A percentile compares a stretch with the other conserved stretches of the same genome.
Conservation (phyloP, 2,797 vertebrate genomes). For the Acridotheres tristis region DNA sequence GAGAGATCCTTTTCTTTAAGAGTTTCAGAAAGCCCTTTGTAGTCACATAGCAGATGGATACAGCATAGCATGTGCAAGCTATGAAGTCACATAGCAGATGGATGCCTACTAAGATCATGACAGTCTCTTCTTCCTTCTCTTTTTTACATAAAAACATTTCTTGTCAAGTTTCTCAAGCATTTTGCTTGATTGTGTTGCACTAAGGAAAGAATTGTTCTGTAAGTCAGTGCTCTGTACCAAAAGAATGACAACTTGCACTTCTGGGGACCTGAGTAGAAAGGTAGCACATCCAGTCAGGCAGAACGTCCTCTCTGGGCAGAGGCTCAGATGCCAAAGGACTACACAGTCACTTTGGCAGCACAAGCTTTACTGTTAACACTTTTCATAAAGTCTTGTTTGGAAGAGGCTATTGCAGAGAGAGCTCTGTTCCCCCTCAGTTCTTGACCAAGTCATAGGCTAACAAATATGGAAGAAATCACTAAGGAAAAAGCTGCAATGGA, state of each 20-base stretch:
- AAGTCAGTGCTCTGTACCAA: not conserved
- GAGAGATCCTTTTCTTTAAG: not conserved
- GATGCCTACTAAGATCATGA: not conserved
- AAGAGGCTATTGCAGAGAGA: not conserved
- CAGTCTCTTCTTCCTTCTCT: not conserved
- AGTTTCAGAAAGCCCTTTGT: not conserved
- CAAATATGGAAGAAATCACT: not conserved
- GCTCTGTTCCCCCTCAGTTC: not conserved
- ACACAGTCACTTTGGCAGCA: not conserved
- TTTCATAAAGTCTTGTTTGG: not conserved
- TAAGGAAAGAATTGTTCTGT: not conserved
- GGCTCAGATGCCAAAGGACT: not conserved
- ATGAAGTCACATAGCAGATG: not conserved
- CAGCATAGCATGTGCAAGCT: not conserved
- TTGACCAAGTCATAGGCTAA: not conserved
- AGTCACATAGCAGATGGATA: not conserved
- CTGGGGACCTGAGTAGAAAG: not conserved
- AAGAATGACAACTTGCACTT: not conserved
- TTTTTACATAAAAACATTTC: not conserved
- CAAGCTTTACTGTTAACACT: not conserved
- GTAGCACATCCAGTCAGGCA: not conserved
- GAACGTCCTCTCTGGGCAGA: not conserved
- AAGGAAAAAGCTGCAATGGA: not conserved
- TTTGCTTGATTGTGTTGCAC: not conserved
- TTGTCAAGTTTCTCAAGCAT: not conserved